phyloP scores from a whole-genome alignment of 2,888 invertebrate genomes.

The Perithous albicinctus region DNA sequence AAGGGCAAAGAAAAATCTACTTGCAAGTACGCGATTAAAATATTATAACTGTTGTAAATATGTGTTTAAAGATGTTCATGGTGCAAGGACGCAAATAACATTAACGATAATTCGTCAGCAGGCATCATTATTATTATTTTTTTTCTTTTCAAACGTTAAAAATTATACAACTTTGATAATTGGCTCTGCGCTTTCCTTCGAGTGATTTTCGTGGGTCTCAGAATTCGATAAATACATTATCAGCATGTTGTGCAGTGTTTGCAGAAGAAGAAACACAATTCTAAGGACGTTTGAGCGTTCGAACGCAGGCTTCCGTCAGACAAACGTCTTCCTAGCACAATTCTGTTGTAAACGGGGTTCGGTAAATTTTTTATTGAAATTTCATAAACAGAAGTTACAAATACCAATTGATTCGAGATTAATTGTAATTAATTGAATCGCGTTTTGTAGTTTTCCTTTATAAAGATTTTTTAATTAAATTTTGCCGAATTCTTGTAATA shows the following conservation, averaged over 20 bases:
- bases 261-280: conserved; percentile 12
- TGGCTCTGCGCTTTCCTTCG: conserved; percentile 23
- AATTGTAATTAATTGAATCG: background rate
- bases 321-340: conserved; percentile 60
- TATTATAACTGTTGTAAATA: conserved; percentile 50
- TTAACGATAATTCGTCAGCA: conserved; percentile 6
- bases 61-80: conserved; percentile 28
- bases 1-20: conserved; percentile 30
- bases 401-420: background rate
- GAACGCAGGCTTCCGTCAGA: conserved; percentile 49
- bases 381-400: conserved; percentile 25
- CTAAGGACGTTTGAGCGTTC: conserved; percentile 10
- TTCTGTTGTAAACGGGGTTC: conserved; percentile 43
- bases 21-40: conserved; percentile 40
- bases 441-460: background rate
- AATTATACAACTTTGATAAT: conserved; percentile 3
- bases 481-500: conserved; percentile 12
- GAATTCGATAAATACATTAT: conserved; percentile 3
- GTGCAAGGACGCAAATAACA: conserved; percentile 14
- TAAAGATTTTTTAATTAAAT: background rate
- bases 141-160: conserved; percentile 3
- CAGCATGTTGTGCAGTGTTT: conserved; percentile 6
- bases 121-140: conserved; percentile 11
- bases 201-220: conserved; percentile 9
- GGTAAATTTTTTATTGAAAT: conserved; percentile 19